These are phyloP conservation scores for Drosophila sucinea DNA, from an alignment of 1,140 invertebrate genomes.

Conservation along the genomic window DNA sequence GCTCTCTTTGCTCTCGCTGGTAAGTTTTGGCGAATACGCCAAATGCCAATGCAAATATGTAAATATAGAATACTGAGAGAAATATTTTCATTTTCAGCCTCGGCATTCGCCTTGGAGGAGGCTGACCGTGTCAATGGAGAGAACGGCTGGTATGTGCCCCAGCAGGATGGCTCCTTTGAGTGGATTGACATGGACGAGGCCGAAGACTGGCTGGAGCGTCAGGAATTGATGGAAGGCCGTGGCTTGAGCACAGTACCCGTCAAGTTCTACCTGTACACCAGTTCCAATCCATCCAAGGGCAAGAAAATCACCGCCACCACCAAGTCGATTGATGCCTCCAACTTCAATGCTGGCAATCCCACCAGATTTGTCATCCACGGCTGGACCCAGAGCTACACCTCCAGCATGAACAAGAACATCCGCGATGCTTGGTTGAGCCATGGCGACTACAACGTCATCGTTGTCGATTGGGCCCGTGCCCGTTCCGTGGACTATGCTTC, in stretches of 20 bases:
- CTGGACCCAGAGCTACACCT: slow-evolving; percentile 62
- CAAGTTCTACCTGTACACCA: slow-evolving; percentile 69
- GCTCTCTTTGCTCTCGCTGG: slow-evolving; percentile 55
- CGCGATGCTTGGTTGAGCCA: slow-evolving; percentile 84
- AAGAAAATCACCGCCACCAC: slow-evolving; percentile 59
- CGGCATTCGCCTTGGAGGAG: slow-evolving; percentile 55
- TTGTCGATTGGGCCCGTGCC: slow-evolving; percentile 86
- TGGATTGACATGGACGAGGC: slow-evolving; percentile 73
- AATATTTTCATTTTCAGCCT: slow-evolving; percentile 30
- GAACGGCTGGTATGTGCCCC: slow-evolving; percentile 78
- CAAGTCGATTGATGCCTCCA: slow-evolving; percentile 58
- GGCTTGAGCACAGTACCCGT: slow-evolving; percentile 58
- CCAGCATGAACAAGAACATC: slow-evolving; percentile 68
- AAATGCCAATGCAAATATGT: no score
- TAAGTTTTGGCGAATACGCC: slow-evolving; percentile 20
- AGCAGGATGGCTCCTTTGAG: slow-evolving; percentile 60
- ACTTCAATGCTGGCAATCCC: slow-evolving; percentile 65
- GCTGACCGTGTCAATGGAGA: slow-evolving; percentile 69
- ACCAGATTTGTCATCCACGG: slow-evolving; percentile 78
- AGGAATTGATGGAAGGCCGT: slow-evolving; percentile 49
- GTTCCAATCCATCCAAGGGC: slow-evolving; percentile 52
- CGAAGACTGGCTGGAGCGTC: slow-evolving; percentile 48
- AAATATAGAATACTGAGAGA: no score
- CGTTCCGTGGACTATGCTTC: slow-evolving; percentile 84
- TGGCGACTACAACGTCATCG: slow-evolving; percentile 84